Conservation (phyloP, 2,888 invertebrate species). For the Thymelicus acteon region DNA sequence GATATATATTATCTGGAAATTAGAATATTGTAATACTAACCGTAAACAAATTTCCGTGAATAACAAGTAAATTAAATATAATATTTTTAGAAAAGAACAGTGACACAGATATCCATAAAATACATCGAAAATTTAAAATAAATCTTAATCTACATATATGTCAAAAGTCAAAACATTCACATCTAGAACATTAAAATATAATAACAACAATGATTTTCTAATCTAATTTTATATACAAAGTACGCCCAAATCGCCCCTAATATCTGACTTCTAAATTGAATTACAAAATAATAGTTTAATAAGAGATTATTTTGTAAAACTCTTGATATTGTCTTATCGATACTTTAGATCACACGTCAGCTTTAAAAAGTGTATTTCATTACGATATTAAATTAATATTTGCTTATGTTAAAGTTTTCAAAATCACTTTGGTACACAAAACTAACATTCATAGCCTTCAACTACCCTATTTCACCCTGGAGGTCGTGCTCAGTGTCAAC, state of each 20-base stretch:
- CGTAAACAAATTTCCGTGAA: conserved; percentile 49
- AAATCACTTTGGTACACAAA: conserved; percentile 74
- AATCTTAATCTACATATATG: conserved; percentile 56
- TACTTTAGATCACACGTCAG: conserved; percentile 66
- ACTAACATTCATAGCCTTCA: conserved; percentile 45
- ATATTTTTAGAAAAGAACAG: conserved; percentile 56
- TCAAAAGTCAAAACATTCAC: conserved; percentile 61
- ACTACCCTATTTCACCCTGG: conserved; percentile 16
- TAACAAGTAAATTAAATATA: conserved; percentile 45
- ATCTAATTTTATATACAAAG: conserved; percentile 72
- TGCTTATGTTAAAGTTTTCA: conserved; percentile 52
- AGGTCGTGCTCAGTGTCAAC: background rate
- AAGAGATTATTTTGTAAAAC: conserved; percentile 57
- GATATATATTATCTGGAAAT: conserved; percentile 28
- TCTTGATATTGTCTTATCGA: conserved; percentile 71
- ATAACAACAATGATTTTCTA: conserved; percentile 73
- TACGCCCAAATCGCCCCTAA: conserved; percentile 46
- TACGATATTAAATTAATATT: conserved; percentile 49
- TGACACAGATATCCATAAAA: conserved; percentile 50
- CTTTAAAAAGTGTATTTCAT: conserved; percentile 58
- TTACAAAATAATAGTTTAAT: conserved; percentile 61
- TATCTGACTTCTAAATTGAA: conserved; percentile 50
- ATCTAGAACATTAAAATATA: conserved; percentile 76
- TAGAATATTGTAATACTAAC: conserved; percentile 42
- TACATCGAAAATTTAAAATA: conserved; percentile 55